Percentiles rank a stretch among this genome's conserved stretches.
Conservation (phyloP, 2,888 invertebrate genomes). For the Zele albiditarsus region DNA sequence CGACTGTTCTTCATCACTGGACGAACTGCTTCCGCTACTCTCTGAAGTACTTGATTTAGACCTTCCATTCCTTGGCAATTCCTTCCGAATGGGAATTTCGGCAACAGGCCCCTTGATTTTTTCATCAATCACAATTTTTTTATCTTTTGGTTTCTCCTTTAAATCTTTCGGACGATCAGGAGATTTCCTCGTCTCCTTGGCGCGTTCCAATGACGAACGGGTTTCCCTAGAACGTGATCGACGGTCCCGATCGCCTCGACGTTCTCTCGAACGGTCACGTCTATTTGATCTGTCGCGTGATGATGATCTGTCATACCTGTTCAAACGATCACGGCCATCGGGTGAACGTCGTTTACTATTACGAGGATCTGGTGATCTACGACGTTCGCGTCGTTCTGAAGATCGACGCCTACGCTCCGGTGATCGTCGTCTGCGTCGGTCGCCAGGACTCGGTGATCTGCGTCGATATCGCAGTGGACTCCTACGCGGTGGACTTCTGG, state of each 20-base stretch:
- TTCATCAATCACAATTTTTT: conserved; percentile 55
- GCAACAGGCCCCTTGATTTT: conserved; percentile 61
- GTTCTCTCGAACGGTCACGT: conserved; percentile 70
- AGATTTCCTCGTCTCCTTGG: conserved; percentile 63
- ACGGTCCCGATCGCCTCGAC: conserved; percentile 71
- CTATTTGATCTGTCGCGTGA: conserved; percentile 70
- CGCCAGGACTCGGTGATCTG: conserved; percentile 68
- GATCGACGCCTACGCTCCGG: conserved; percentile 68
- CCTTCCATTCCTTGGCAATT: conserved; percentile 67
- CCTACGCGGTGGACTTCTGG: conserved; percentile 66
- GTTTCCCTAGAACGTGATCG: conserved; percentile 71
- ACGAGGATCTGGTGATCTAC: conserved; percentile 65
- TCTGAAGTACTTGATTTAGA: conserved; percentile 71
- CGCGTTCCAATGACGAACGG: conserved; percentile 61
- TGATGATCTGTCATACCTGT: conserved; percentile 68
- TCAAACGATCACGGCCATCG: conserved; percentile 63
- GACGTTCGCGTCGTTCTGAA: conserved; percentile 66
- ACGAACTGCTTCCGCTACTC: conserved; percentile 70
- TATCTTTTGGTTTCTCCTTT: conserved; percentile 64
- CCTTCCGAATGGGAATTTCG: conserved; percentile 62
- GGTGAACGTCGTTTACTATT: conserved; percentile 68
- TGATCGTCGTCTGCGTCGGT: conserved; percentile 66
- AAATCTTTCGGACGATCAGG: conserved; percentile 63
- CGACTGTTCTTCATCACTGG: conserved; percentile 68
- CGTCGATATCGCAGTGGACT: conserved; percentile 68